Percentiles rank a stretch among this genome's conserved stretches.
phyloP scores from a whole-genome alignment of 2,888 invertebrate genomes.

The Drosophila algonquin region DNA sequence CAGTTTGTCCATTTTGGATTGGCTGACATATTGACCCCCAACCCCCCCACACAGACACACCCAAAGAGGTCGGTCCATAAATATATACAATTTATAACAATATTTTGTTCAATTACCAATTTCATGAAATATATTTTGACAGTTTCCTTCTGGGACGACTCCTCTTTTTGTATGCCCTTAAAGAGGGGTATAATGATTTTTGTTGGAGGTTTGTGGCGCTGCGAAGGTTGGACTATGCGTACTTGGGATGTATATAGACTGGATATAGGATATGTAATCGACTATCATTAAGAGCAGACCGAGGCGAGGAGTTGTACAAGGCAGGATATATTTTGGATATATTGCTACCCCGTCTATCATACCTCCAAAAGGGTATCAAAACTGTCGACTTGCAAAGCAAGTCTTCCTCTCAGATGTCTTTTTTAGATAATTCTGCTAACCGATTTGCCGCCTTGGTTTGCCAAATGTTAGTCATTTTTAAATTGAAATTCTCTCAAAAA shows the following conservation, averaged over 20 bases:
- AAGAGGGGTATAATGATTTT: neutral
- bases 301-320: too few species aligned
- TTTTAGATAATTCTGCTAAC: constrained; percentile 38
- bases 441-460: constrained; percentile 5
- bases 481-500: constrained; percentile 62
- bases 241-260: too few species aligned
- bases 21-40: neutral
- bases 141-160: constrained; percentile 26
- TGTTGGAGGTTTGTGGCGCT: neutral
- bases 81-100: neutral
- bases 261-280: too few species aligned
- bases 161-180: neutral
- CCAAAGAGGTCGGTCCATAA: neutral
- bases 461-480: constrained; percentile 54
- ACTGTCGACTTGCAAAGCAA: neutral
- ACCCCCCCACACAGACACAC: neutral
- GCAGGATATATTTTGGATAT: too few species aligned
- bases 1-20: neutral
- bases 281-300: too few species aligned
- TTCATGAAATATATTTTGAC: constrained; percentile 61
- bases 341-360: neutral
- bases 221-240: too few species aligned
- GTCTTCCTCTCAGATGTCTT: neutral
- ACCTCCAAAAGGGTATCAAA: neutral
- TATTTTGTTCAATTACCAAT: constrained; percentile 69